A percentile compares a stretch with the other conserved stretches of the same genome.
phyloP scores from a whole-genome alignment of 30 jellyfish, hydroid and myxozoan genomes.

The Cassiopea andromeda region DNA sequence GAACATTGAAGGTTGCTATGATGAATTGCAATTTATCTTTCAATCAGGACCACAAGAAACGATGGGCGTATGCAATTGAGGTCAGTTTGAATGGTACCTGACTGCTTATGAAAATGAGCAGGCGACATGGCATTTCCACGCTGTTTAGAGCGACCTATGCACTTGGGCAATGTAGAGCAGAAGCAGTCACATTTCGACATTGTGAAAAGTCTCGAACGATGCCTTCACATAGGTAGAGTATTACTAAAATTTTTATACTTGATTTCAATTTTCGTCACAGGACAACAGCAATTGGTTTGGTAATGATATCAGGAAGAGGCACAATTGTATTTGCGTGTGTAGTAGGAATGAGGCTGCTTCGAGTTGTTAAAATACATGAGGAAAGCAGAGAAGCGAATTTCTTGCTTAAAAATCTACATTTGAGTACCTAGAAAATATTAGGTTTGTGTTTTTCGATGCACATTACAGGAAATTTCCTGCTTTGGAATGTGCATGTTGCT shows the following conservation, averaged over 20 bases:
- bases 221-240: conserved; percentile 6
- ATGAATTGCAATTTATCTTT: not conserved
- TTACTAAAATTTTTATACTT: not conserved
- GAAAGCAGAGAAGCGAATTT: too few species aligned
- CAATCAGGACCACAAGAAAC: not conserved
- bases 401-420: too few species aligned
- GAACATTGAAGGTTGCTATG: not conserved
- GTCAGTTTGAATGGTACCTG: conserved; percentile 15
- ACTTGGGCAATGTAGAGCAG: not conserved
- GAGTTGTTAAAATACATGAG: too few species aligned
- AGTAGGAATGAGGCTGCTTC: too few species aligned
- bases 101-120: not conserved
- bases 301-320: too few species aligned
- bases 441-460: too few species aligned
- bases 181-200: not conserved
- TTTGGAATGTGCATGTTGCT: too few species aligned
- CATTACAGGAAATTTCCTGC: too few species aligned
- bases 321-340: too few species aligned
- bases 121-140: conserved; percentile 6
- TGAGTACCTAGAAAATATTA: too few species aligned
- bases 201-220: not conserved
- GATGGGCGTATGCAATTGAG: not conserved
- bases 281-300: too few species aligned
- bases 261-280: too few species aligned
- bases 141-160: not conserved